These are phyloP conservation scores for Cotesia congregata DNA, from an alignment of 2,888 invertebrate species.

Conservation along the genomic window DNA sequence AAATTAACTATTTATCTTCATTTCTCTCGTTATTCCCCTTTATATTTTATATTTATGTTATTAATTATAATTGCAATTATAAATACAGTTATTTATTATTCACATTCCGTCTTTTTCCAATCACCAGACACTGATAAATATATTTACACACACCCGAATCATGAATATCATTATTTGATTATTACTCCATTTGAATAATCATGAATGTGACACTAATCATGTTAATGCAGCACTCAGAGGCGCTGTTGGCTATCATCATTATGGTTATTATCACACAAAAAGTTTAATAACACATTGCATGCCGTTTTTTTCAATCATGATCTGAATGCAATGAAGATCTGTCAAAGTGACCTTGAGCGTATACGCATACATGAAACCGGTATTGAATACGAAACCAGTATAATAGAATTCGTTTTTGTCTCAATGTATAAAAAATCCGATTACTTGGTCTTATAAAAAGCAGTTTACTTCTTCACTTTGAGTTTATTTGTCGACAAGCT, in stretches of 20 bases:
- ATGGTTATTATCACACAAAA: not conserved
- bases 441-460: not conserved
- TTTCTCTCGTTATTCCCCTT: not conserved
- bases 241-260: not conserved
- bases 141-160: not conserved
- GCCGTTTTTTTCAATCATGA: not conserved
- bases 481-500: too few relatives aligned
- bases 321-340: not conserved
- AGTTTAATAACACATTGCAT: not conserved
- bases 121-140: not conserved
- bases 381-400: not conserved
- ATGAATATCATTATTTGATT: too few relatives aligned
- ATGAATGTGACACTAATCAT: not conserved
- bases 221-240: not conserved
- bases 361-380: not conserved
- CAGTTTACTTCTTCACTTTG: not conserved
- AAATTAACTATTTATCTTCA: constrained; percentile 6
- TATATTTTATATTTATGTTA: not conserved
- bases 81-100: not conserved
- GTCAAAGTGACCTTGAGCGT: not conserved
- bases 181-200: not conserved
- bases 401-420: not conserved
- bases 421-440: not conserved
- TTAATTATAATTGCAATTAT: not conserved
- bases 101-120: not conserved